A percentile compares a stretch with the other conserved stretches of the same genome.
phyloP scores from a whole-genome alignment of 2,797 vertebrate genomes.

The Linurgus olivaceus region DNA sequence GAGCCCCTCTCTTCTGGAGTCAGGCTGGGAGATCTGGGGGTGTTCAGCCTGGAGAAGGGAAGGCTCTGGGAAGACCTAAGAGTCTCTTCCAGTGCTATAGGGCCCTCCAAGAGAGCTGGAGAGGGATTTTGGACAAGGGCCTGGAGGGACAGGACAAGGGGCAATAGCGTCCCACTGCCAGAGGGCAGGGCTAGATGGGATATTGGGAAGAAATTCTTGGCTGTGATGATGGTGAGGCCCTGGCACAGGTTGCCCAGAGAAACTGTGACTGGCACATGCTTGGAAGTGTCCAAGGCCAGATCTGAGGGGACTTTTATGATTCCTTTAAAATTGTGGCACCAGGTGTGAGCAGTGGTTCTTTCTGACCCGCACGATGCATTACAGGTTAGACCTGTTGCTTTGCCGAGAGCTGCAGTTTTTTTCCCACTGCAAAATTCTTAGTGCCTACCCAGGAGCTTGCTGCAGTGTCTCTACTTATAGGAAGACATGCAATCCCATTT shows the following conservation, averaged over 20 bases:
- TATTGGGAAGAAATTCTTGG: not conserved
- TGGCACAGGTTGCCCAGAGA: not conserved
- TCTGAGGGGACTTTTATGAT: not conserved
- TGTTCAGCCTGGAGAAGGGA: not conserved
- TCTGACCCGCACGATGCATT: not conserved
- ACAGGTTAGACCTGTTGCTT: not conserved
- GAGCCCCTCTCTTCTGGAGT: not conserved
- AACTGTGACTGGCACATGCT: not conserved
- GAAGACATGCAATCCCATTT: not conserved
- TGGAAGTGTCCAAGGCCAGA: not conserved
- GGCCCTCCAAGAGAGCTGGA: not conserved
- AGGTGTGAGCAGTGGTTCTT: rapidly evolving
- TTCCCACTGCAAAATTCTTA: not conserved
- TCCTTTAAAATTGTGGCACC: not conserved
- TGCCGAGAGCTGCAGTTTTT: not conserved
- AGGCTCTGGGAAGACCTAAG: rapidly evolving
- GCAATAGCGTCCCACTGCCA: not conserved
- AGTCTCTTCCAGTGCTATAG: not conserved
- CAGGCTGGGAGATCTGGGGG: not conserved
- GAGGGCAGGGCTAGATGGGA: not conserved
- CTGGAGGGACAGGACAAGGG: not conserved
- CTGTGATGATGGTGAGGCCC: not conserved
- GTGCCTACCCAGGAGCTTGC: not conserved
- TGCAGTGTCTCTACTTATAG: not conserved
- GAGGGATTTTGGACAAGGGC: not conserved